Percentiles rank a stretch among this genome's conserved stretches.
Evolutionary conservation across 2,113 vertebrate species (phyloP).

Genomic region (Nothoprocta pentlandii): DNA sequence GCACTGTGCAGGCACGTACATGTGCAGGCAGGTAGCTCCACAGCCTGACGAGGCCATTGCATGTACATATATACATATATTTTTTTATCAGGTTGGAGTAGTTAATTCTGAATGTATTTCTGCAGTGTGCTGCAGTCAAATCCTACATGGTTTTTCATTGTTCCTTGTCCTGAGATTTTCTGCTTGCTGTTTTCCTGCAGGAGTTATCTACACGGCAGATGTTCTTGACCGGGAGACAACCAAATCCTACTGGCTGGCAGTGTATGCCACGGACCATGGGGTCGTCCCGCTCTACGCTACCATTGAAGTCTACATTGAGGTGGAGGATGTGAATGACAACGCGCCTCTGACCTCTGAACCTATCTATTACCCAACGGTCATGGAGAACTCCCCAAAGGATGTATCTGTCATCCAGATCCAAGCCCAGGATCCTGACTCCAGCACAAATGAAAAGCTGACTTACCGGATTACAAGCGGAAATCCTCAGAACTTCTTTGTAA

Average conservation of each 20-base stretch:
- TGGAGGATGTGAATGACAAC: conserved; percentile 98
- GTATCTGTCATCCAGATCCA: conserved; percentile 93
- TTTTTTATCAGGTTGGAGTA: background rate
- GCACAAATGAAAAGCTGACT: conserved; percentile 81
- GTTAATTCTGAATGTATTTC: background rate
- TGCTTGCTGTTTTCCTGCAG: conserved; percentile 73
- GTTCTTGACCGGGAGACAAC: conserved; percentile 93
- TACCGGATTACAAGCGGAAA: conserved; percentile 95
- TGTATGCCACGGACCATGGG: conserved; percentile 93
- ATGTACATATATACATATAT: background rate
- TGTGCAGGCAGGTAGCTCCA: fast-evolving
- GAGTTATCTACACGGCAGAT: conserved; percentile 93
- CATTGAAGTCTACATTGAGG: conserved; percentile 92
- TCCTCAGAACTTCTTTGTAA: conserved; percentile 95
- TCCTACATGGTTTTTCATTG: background rate
- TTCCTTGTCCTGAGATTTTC: background rate
- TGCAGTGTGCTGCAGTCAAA: background rate
- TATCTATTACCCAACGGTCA: conserved; percentile 86
- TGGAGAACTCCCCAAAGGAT: conserved; percentile 94
- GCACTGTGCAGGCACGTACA: fast-evolving
- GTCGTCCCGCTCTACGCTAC: conserved; percentile 91
- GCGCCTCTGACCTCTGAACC: conserved; percentile 93
- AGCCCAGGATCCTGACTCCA: conserved; percentile 93
- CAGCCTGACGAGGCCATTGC: background rate
- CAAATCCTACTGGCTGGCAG: conserved; percentile 93